Percentiles rank a stretch among this genome's conserved stretches.
phyloP scores from a whole-genome alignment of 1,140 invertebrate species.

The Amyelois transitella region DNA sequence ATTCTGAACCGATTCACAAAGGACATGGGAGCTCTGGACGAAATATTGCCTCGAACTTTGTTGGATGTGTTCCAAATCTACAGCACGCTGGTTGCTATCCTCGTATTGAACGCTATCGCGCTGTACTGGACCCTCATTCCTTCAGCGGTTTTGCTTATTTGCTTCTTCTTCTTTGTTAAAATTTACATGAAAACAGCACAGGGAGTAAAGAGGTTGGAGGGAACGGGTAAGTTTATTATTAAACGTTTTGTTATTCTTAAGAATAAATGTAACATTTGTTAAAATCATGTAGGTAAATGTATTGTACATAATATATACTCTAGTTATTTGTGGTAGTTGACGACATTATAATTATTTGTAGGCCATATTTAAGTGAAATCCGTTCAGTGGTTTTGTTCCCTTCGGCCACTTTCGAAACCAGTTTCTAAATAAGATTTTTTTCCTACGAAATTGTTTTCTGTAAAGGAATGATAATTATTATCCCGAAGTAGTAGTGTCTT shows the following conservation, averaged over 20 bases:
- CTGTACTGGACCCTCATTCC: constrained; percentile 84
- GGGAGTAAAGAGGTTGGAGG: constrained; percentile 90
- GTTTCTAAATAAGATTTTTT: too few species aligned
- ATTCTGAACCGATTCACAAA: constrained; percentile 85
- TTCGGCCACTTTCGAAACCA: too few species aligned
- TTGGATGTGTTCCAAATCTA: constrained; percentile 86
- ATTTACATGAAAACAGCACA: constrained; percentile 88
- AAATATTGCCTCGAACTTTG: constrained; percentile 85
- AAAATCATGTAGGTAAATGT: too few species aligned
- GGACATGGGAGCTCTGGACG: constrained; percentile 87
- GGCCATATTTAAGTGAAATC: too few species aligned
- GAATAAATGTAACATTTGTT: too few species aligned
- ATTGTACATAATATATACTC: too few species aligned
- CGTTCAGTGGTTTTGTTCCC: too few species aligned
- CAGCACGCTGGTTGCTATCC: constrained; percentile 73
- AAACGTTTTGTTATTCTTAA: background rate
- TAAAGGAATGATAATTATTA: too few species aligned
- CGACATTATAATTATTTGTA: too few species aligned
- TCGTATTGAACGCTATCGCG: constrained; percentile 81
- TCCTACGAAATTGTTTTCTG: too few species aligned
- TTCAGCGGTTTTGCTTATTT: constrained; percentile 76
- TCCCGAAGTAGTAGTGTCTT: too few species aligned
- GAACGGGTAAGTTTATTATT: constrained; percentile 76
- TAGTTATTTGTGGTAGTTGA: too few species aligned
- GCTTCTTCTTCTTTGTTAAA: constrained; percentile 82